Conservation (phyloP, 2,113 vertebrate genomes). For the Canis aureus region DNA sequence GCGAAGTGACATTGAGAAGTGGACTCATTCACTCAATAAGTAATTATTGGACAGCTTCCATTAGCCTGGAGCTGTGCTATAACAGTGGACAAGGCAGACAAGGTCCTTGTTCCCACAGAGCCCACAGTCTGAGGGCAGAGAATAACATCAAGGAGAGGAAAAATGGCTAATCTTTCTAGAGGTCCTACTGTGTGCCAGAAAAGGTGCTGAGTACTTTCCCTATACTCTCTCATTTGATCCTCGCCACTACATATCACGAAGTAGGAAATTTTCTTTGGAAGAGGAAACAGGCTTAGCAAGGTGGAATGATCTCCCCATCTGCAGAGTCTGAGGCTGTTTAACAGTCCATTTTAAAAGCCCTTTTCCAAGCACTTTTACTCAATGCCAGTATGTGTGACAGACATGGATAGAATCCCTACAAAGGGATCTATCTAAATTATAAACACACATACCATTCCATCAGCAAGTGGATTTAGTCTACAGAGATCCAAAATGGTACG, state of each 20-base stretch:
- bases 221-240: not conserved
- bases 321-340: not conserved
- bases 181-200: not conserved
- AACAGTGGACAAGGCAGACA: not conserved
- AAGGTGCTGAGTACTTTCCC: not conserved
- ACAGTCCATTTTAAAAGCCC: not conserved
- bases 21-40: not conserved
- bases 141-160: not conserved
- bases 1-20: not conserved
- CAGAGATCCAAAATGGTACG: not conserved
- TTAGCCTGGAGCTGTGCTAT: not conserved
- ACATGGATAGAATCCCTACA: not conserved
- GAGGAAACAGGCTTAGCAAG: not conserved
- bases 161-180: not conserved
- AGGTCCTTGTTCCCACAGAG: not conserved
- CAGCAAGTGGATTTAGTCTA: not conserved
- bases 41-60: not conserved
- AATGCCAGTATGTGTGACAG: not conserved
- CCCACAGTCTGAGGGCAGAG: not conserved
- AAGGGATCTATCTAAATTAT: conserved; percentile 9
- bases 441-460: not conserved
- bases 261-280: not conserved
- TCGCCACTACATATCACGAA: not conserved
- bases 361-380: not conserved
- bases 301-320: not conserved